A percentile compares a stretch with the other conserved stretches of the same genome.
Conservation (phyloP, 2,113 vertebrate species). For the Candoia aspera region DNA sequence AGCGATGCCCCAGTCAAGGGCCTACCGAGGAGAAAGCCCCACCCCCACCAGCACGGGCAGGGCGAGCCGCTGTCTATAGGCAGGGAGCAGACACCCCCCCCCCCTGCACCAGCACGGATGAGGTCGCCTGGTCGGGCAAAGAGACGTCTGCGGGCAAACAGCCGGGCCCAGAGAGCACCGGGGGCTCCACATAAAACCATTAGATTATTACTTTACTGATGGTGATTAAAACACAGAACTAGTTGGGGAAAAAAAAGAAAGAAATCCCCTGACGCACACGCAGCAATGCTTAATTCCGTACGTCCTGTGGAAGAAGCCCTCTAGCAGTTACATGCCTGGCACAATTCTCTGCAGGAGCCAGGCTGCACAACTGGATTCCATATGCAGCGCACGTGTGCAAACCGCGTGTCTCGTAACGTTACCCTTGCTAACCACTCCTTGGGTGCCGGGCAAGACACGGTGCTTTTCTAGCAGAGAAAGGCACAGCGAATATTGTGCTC, state of each 20-base stretch:
- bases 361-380: constrained; percentile 60
- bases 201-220: not conserved
- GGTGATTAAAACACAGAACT: constrained; percentile 10
- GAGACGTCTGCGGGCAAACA: not conserved
- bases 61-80: not conserved
- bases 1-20: not conserved
- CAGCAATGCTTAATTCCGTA: constrained; percentile 54
- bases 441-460: not conserved
- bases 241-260: not conserved
- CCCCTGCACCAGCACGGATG: not conserved
- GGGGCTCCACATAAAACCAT: not conserved
- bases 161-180: not conserved
- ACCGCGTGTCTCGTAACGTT: fast-evolving
- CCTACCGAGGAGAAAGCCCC: not conserved
- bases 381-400: too few relatives aligned
- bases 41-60: not conserved
- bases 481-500: too few relatives aligned
- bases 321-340: too few relatives aligned
- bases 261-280: constrained; percentile 21
- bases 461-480: not conserved
- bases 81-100: too few relatives aligned
- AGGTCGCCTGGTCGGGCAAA: not conserved
- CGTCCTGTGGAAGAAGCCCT: constrained; percentile 37
- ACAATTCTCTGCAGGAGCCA: constrained; percentile 53
- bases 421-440: not conserved